phyloP scores from a whole-genome alignment of 2,888 invertebrate species.

The Acleris sparsana region DNA sequence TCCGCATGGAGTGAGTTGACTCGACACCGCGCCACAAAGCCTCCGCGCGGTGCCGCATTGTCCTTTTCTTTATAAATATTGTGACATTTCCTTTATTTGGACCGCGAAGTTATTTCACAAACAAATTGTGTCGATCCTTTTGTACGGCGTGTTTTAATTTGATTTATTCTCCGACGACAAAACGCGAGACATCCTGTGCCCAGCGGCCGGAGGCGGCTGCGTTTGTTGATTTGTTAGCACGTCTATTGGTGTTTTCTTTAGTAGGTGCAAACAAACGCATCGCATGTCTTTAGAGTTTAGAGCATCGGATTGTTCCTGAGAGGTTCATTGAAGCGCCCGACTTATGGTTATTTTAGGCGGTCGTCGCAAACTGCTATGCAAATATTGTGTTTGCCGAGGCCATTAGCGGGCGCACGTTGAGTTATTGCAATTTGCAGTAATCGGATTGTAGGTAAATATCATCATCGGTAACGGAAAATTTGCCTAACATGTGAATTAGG shows the following conservation, averaged over 20 bases:
- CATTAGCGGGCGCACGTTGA: conserved; percentile 41
- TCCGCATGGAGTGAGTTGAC: conserved; percentile 82
- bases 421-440: conserved; percentile 43
- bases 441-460: conserved; percentile 20
- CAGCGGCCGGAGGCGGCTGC: conserved; percentile 58
- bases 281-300: conserved; percentile 54
- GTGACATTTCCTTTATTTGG: conserved; percentile 80
- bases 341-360: conserved; percentile 49
- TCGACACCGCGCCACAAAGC: conserved; percentile 76
- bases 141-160: conserved; percentile 78
- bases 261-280: conserved; percentile 67
- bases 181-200: conserved; percentile 74
- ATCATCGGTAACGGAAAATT: conserved; percentile 10
- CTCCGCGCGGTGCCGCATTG: conserved; percentile 72
- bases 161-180: conserved; percentile 79
- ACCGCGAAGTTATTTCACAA: conserved; percentile 73
- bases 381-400: conserved; percentile 47
- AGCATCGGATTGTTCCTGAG: conserved; percentile 57
- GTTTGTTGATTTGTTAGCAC: conserved; percentile 79
- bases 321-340: conserved; percentile 46
- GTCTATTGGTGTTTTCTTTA: conserved; percentile 72
- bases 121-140: conserved; percentile 77
- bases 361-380: conserved; percentile 52
- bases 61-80: conserved; percentile 83
- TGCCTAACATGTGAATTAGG: conserved; percentile 10